Conservation (phyloP, 2,888 invertebrate genomes). For the Oscheius sp. region DNA sequence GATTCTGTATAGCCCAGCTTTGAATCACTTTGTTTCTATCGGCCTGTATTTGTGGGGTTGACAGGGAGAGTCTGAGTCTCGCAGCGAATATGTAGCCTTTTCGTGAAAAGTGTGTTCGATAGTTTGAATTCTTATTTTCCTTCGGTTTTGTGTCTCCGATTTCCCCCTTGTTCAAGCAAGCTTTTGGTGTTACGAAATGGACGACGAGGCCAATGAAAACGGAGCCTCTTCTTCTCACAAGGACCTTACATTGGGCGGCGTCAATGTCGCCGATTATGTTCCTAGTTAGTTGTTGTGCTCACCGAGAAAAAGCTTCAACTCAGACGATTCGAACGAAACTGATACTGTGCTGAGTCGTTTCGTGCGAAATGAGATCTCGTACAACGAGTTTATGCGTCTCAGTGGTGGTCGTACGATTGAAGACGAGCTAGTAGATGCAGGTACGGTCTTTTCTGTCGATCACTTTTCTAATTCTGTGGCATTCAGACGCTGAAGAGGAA, state of each 20-base stretch:
- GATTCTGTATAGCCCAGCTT: too few species aligned
- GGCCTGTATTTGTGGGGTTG: too few species aligned
- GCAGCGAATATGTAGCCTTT: too few species aligned
- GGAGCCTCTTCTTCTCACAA: background rate
- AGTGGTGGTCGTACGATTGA: slow-evolving; percentile 57
- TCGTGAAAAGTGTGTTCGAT: too few species aligned
- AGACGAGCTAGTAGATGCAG: slow-evolving; percentile 44
- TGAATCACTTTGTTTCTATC: too few species aligned
- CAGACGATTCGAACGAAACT: background rate
- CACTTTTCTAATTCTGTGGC: background rate
- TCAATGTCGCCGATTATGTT: slow-evolving; percentile 3
- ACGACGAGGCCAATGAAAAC: background rate
- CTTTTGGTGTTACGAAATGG: background rate
- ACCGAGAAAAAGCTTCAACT: background rate
- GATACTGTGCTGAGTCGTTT: slow-evolving; percentile 36
- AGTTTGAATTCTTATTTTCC: too few species aligned
- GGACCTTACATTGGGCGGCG: slow-evolving; percentile 5
- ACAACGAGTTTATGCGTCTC: slow-evolving; percentile 59
- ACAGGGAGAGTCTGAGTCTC: too few species aligned
- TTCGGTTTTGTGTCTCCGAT: too few species aligned
- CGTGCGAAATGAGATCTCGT: slow-evolving; percentile 51
- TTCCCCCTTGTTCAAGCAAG: too few species aligned
- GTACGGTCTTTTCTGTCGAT: background rate
- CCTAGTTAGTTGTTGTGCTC: background rate
- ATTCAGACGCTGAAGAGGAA: slow-evolving; percentile 5